Percentiles rank a stretch among this genome's conserved stretches.
Conservation (phyloP, 2,797 vertebrate genomes). For the Mormyrus hasselquistii region DNA sequence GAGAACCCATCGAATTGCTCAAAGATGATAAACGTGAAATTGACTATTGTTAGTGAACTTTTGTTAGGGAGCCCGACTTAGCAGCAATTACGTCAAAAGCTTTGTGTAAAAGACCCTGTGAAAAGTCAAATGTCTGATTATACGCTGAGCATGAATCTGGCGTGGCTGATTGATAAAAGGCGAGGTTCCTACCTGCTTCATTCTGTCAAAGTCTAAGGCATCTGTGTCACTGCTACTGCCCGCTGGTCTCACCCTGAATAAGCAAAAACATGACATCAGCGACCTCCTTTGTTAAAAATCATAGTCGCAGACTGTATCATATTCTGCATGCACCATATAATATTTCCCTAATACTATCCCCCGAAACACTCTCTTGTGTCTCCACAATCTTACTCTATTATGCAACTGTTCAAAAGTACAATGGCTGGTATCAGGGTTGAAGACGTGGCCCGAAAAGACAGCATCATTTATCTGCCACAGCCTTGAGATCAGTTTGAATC, state of each 20-base stretch:
- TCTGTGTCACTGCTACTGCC: slow-evolving; percentile 86
- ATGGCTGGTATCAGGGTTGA: not conserved
- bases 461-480: not conserved
- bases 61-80: not conserved
- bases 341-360: not conserved
- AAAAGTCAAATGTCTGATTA: not conserved
- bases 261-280: slow-evolving; percentile 6
- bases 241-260: slow-evolving; percentile 81
- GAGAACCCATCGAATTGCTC: not conserved
- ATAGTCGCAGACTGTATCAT: not conserved
- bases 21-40: not conserved
- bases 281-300: not conserved
- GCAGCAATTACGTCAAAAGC: not conserved
- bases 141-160: not conserved
- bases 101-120: not conserved
- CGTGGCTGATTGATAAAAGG: not conserved
- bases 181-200: slow-evolving; percentile 82
- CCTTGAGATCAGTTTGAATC: not conserved
- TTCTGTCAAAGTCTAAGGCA: slow-evolving; percentile 89
- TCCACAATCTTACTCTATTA: not conserved
- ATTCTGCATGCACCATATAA: slow-evolving; percentile 8
- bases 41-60: not conserved
- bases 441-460: not conserved
- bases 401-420: not conserved
- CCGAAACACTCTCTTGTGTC: not conserved